A percentile compares a stretch with the other conserved stretches of the same genome.
Conservation (phyloP, 2,113 vertebrate species). For the Perca flavescens region DNA sequence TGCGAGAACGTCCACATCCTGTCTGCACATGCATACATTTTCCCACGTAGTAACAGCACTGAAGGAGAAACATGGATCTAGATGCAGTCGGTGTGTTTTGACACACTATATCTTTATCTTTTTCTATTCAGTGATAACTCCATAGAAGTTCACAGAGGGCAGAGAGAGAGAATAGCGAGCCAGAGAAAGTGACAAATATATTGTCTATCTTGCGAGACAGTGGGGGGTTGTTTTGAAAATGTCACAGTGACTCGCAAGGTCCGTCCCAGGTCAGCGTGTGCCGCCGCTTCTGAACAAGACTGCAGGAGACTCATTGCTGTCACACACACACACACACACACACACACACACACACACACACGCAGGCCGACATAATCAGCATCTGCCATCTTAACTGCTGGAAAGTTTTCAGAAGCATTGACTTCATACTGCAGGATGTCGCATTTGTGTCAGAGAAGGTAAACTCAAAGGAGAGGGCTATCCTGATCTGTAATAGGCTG, state of each 20-base stretch:
- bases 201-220: constrained; percentile 42
- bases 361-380: constrained; percentile 9
- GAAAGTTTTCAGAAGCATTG: constrained; percentile 4
- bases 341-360: neutral
- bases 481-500: neutral
- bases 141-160: constrained; percentile 30
- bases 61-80: constrained; percentile 14
- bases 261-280: constrained; percentile 36
- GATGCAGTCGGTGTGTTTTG: constrained; percentile 6
- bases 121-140: constrained; percentile 17
- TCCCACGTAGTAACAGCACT: neutral
- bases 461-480: neutral
- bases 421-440: constrained; percentile 14
- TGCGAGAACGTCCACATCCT: constrained; percentile 23
- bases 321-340: neutral
- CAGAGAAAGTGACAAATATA: constrained; percentile 50
- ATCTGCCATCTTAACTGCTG: constrained; percentile 13
- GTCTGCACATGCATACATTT: constrained; percentile 5
- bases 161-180: neutral
- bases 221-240: constrained; percentile 63
- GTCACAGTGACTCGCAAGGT: constrained; percentile 58
- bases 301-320: constrained; percentile 27
- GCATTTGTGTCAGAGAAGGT: neutral
- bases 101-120: constrained; percentile 32
- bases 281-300: constrained; percentile 10